These are phyloP conservation scores for Palythoa grandiflora DNA, from an alignment of 92 coral and sea anemone species.

Conservation along the genomic window DNA sequence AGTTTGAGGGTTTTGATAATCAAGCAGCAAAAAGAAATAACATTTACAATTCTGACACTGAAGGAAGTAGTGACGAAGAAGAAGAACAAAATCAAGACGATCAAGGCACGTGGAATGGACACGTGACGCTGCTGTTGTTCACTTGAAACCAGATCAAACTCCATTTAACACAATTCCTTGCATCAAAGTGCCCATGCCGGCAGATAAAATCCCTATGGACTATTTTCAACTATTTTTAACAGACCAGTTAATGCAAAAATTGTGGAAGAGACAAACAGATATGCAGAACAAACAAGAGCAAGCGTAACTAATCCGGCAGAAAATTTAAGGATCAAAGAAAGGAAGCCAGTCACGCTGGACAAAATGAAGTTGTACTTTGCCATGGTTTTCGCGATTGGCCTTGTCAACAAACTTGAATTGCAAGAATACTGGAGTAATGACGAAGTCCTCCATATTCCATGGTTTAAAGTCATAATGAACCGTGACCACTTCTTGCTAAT, in stretches of 20 bases:
- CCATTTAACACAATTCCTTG: conserved; percentile 16
- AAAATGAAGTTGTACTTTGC: conserved; percentile 42
- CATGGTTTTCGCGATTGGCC: conserved; percentile 49
- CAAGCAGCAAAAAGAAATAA: background rate
- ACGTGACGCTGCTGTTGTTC: conserved; percentile 26
- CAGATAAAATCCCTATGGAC: background rate
- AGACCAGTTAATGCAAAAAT: conserved; percentile 1
- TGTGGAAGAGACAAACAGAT: conserved; percentile 23
- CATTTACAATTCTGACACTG: background rate
- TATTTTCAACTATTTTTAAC: conserved; percentile 22
- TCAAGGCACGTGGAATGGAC: conserved; percentile 4
- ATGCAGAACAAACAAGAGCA: conserved; percentile 9
- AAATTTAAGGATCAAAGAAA: background rate
- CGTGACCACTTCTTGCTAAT: conserved; percentile 55
- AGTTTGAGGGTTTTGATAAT: conserved; percentile 32
- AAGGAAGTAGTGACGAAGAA: conserved; percentile 3
- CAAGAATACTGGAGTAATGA: conserved; percentile 54
- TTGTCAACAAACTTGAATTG: conserved; percentile 28
- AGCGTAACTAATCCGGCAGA: conserved; percentile 9
- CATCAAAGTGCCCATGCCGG: conserved; percentile 10
- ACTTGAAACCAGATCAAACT: background rate
- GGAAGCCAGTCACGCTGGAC: conserved; percentile 32
- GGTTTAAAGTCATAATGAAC: conserved; percentile 29
- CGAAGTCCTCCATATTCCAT: conserved; percentile 35
- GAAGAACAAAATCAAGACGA: conserved; percentile 2